Evolutionary conservation across 2,888 invertebrate species (phyloP).

Genomic region (Coremacera marginata): DNA sequence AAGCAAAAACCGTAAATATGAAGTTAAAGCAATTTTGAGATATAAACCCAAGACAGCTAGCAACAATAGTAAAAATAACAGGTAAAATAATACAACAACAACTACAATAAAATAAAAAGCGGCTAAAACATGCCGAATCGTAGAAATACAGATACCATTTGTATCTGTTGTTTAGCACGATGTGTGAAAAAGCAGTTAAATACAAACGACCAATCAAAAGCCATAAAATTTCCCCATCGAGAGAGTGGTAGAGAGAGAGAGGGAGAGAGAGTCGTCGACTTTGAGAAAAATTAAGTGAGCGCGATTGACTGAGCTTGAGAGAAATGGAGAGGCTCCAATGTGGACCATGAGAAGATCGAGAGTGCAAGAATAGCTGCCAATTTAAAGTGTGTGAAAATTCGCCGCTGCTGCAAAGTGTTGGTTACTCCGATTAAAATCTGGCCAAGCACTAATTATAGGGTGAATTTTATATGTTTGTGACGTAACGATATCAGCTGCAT

Average conservation of each 20-base stretch:
- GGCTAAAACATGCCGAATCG: neutral
- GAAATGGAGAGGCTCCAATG: neutral
- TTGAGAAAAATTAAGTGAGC: neutral
- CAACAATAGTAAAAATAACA: constrained; percentile 21
- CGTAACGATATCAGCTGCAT: constrained; percentile 10
- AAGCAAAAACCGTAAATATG: constrained; percentile 4
- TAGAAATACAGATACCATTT: neutral
- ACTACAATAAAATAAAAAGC: neutral
- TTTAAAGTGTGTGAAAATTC: neutral
- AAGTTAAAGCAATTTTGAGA: constrained; percentile 2
- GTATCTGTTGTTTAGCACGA: constrained; percentile 7
- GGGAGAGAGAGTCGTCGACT: neutral
- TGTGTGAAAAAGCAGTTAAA: constrained; percentile 35
- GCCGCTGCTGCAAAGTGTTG: neutral
- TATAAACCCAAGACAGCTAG: neutral
- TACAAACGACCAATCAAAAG: constrained; percentile 41
- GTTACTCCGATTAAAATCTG: neutral
- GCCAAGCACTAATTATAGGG: constrained; percentile 29
- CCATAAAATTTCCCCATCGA: constrained; percentile 32
- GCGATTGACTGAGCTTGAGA: neutral
- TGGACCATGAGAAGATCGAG: neutral
- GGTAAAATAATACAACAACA: neutral
- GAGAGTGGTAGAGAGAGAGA: neutral
- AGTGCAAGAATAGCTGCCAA: neutral
- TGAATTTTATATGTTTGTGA: constrained; percentile 31